Base-by-base conservation (phyloP, 2,888 invertebrate genomes). In the Acanthopleura granulata region DNA sequence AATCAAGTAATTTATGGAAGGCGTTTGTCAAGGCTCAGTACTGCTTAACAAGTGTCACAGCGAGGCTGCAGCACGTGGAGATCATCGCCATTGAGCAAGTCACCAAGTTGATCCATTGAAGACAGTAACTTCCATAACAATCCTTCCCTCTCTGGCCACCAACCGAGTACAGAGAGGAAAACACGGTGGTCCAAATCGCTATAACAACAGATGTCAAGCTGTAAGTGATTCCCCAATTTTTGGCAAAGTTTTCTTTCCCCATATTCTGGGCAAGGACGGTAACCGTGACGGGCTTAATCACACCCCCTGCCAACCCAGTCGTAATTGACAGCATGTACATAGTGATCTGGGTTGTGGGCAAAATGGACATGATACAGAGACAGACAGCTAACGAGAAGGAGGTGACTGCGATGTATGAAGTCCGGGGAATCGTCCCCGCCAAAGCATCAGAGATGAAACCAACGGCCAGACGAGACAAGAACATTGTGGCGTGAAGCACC, bases 371-470 rank as follows among this genome's bases (percentile, higher is more conserved):
- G 16, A 66, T 27, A 22, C 66, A 18, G 6, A 66, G 25, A 27
- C 16, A 16, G 22, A 66, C 22, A 27, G 27, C 66, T 6, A 66
- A 6, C 3, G 25, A 25, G 22, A 66, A 66, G 18, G 27, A 18
- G 4, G 29, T 27, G 29, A 66, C 66, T 16, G 29, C 22, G 16
- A 27, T 27, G 29, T 66, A 66, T 66, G 29, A 16, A 22, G 29
- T 66, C 25, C 29, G 18, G 16, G 66, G 66, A 22, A 66, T 27
- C 6, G 29, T 27, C 25, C 14, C 66, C 6, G 25, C 66, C 22
- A 66, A 66, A 6, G 22, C 22, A 25, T 66, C 66, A 15, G 66
- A 66, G 25, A 66, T 66, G 25, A 66, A 22, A 27, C 66, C 66
- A 6, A 66, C 25, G 6, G 66, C 66, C 18, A 66, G 14, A 16